These are phyloP conservation scores for Lasioglossum figueresi DNA, from an alignment of 2,888 invertebrate species.

Conservation along the genomic window DNA sequence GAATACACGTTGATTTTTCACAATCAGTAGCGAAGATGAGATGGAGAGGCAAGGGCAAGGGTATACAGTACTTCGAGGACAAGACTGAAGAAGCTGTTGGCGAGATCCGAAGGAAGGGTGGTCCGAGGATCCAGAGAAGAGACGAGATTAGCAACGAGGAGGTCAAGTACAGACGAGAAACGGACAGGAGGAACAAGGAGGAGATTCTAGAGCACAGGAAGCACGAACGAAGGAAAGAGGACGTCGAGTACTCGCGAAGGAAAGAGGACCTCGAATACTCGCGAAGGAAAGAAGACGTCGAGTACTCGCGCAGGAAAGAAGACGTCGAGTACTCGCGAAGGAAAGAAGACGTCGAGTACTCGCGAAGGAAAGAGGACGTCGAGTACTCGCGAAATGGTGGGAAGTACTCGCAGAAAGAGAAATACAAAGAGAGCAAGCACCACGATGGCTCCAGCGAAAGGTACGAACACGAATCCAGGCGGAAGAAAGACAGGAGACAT, in stretches of 20 bases:
- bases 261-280: conserved; percentile 52
- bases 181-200: conserved; percentile 39
- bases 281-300: too few species aligned
- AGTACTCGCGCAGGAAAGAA: too few species aligned
- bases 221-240: conserved; percentile 57
- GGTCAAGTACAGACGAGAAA: conserved; percentile 32
- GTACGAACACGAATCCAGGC: conserved; percentile 60
- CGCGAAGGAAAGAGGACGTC: conserved; percentile 49
- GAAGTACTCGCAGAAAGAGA: conserved; percentile 52
- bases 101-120: neutral
- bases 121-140: conserved; percentile 16
- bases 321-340: conserved; percentile 54
- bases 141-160: conserved; percentile 28
- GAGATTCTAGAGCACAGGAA: conserved; percentile 53
- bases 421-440: conserved; percentile 51
- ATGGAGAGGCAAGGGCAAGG: conserved; percentile 95
- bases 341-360: conserved; percentile 46
- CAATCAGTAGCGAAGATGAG: conserved; percentile 98
- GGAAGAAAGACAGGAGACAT: conserved; percentile 42
- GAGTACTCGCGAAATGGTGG: conserved; percentile 55
- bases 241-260: conserved; percentile 48
- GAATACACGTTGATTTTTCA: conserved; percentile 99
- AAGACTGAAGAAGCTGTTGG: conserved; percentile 18
- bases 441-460: conserved; percentile 53
- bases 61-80: conserved; percentile 84